phyloP scores from a whole-genome alignment of 2,888 invertebrate species.

The Sarcophaga subvicina region DNA sequence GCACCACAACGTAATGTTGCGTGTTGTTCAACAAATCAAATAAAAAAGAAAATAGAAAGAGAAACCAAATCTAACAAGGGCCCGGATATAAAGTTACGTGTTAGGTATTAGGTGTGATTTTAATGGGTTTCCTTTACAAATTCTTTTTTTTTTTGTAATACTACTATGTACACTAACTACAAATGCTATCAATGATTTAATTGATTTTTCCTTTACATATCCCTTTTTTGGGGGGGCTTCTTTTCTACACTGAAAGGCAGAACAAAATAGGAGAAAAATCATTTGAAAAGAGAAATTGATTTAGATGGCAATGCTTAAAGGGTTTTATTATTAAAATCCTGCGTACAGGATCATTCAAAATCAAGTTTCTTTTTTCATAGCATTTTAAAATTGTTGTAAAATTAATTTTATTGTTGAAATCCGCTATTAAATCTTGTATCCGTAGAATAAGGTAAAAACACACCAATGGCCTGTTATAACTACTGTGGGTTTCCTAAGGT shows the following conservation, averaged over 20 bases:
- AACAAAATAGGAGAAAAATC: not conserved
- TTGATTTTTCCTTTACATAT: conserved; percentile 66
- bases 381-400: too few species aligned
- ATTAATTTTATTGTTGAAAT: too few species aligned
- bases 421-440: too few species aligned
- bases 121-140: conserved; percentile 62
- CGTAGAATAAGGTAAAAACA: too few species aligned
- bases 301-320: conserved; percentile 36
- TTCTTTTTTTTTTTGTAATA: not conserved
- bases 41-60: not conserved
- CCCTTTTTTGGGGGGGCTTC: too few species aligned
- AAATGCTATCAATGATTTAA: conserved; percentile 65
- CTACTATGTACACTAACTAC: not conserved
- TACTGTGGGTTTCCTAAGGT: too few species aligned
- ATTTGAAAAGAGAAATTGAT: conserved; percentile 25
- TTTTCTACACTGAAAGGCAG: not conserved
- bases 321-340: conserved; percentile 6
- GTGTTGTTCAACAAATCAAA: conserved; percentile 64
- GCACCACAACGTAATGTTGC: too few species aligned
- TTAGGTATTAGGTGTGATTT: conserved; percentile 72
- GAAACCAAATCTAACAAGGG: conserved; percentile 29
- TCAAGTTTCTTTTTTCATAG: too few species aligned
- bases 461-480: too few species aligned
- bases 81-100: conserved; percentile 55
- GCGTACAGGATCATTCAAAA: too few species aligned